These are phyloP conservation scores for Euura lappo DNA, from an alignment of 1,140 invertebrate genomes.

Conservation along the genomic window DNA sequence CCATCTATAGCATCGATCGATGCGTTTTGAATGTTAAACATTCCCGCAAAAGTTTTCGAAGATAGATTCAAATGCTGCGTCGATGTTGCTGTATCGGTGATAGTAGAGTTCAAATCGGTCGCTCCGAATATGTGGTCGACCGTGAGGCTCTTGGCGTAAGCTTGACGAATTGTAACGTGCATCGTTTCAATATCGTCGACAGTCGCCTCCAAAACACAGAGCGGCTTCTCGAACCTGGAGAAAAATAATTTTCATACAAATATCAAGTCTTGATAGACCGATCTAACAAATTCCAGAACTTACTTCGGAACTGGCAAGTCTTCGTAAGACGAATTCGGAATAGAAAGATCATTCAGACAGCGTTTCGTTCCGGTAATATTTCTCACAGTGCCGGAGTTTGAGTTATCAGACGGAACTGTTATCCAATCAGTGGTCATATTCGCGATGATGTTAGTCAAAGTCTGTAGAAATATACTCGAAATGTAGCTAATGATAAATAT, in stretches of 20 bases:
- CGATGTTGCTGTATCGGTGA: conserved; percentile 20
- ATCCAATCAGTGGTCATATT: conserved; percentile 28
- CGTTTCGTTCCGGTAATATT: conserved; percentile 40
- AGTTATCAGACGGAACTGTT: conserved; percentile 26
- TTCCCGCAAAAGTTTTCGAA: conserved; percentile 23
- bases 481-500: conserved; percentile 4
- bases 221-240: conserved; percentile 23
- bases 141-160: conserved; percentile 27
- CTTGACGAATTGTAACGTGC: conserved; percentile 25
- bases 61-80: conserved; percentile 24
- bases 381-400: conserved; percentile 10
- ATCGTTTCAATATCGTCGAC: conserved; percentile 31
- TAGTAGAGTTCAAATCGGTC: conserved; percentile 20
- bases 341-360: conserved; percentile 21
- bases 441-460: conserved; percentile 38
- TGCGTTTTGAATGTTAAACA: conserved; percentile 24
- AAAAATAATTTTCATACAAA: conserved; percentile 10
- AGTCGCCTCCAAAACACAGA: conserved; percentile 26
- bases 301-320: conserved; percentile 35
- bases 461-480: conserved; percentile 24
- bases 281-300: not conserved
- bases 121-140: conserved; percentile 29
- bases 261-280: not conserved
- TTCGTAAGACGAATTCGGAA: conserved; percentile 26
- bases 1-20: conserved; percentile 25